Evolutionary conservation across 2,113 vertebrate genomes (phyloP).

Genomic region (Girardinichthys multiradiatus): DNA sequence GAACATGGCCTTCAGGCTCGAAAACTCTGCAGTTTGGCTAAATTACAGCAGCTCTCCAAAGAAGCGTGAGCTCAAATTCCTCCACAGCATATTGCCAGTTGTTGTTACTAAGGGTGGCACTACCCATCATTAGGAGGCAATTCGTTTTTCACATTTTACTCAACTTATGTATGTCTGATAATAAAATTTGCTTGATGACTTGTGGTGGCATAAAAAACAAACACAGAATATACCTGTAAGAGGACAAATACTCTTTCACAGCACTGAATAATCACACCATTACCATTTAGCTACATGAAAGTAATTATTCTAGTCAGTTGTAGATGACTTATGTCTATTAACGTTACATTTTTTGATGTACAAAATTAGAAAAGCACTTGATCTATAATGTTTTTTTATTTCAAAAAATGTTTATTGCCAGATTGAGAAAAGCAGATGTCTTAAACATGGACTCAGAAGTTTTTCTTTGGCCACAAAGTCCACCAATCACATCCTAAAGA

Average conservation of each 20-base stretch:
- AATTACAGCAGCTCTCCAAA: not conserved
- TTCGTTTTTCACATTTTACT: not conserved
- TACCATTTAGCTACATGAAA: not conserved
- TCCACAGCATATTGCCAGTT: not conserved
- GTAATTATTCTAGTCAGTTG: not conserved
- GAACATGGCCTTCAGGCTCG: not conserved
- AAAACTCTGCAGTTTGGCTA: not conserved
- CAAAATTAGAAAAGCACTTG: too few species aligned
- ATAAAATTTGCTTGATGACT: not conserved
- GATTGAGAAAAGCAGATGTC: not conserved
- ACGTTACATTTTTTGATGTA: too few species aligned
- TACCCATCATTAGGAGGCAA: too few species aligned
- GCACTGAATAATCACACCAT: not conserved
- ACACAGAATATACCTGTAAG: not conserved
- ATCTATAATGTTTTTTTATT: too few species aligned
- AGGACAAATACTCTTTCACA: not conserved
- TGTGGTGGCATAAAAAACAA: not conserved
- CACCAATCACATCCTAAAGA: not conserved
- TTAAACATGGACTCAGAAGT: not conserved
- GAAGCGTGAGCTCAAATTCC: not conserved
- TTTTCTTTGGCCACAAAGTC: not conserved
- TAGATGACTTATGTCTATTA: not conserved
- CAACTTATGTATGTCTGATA: not conserved
- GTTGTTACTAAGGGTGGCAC: not conserved
- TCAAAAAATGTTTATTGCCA: too few species aligned